Conservation (phyloP, 2,113 vertebrate genomes). For the Lutjanus erythropterus region DNA sequence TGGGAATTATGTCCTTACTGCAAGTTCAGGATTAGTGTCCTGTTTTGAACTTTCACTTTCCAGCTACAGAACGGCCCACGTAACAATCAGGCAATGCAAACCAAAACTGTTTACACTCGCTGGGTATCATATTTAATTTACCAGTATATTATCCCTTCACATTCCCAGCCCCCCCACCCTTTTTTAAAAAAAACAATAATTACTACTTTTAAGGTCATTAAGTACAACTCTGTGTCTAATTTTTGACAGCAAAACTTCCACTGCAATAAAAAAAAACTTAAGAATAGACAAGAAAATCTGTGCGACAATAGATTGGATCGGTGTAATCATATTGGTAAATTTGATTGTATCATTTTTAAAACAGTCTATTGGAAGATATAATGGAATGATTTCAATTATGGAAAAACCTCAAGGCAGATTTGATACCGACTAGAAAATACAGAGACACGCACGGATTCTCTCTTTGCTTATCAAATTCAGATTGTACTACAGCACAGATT, state of each 20-base stretch:
- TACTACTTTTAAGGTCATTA: neutral
- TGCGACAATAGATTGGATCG: neutral
- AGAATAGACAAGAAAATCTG: neutral
- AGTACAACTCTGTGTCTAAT: neutral
- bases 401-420: constrained; percentile 27
- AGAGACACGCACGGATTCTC: neutral
- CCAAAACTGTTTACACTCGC: neutral
- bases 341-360: neutral
- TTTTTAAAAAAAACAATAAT: neutral
- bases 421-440: too few relatives aligned
- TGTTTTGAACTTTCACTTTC: constrained; percentile 19
- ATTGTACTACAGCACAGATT: neutral
- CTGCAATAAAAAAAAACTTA: neutral
- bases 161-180: neutral
- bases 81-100: neutral
- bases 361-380: neutral
- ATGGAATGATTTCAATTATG: constrained; percentile 13
- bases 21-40: constrained; percentile 23
- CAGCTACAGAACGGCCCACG: neutral
- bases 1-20: neutral
- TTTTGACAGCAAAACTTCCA: constrained; percentile 1
- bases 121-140: neutral
- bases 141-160: too few relatives aligned
- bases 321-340: constrained; percentile 10
- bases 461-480: constrained; percentile 16